Evolutionary conservation across 1,140 invertebrate species (phyloP), one percentile per base, ranked within the genome.

Genomic region (Mycetomoellerius zeteki): DNA sequence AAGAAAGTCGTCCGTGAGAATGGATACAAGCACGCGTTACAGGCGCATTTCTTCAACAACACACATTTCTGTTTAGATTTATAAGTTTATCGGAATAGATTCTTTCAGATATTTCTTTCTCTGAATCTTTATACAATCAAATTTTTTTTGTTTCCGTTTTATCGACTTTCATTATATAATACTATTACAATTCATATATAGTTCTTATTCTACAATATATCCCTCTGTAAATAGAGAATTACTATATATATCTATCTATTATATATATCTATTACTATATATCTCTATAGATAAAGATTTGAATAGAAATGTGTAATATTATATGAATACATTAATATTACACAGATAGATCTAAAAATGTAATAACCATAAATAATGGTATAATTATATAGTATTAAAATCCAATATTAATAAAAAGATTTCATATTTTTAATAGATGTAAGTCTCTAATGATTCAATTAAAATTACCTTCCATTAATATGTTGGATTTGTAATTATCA

Each of bases 1-100:
- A 73, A 54, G 24, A 72, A 60, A 72, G 24, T 47, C 8, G 19
- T 33, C 37, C 78, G 24, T 71, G 47, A 71, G 50, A 80, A 80
- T 67, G 27, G 64, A 80, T 21, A 67, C 75, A 14, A 33, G 24
- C 47, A 8, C 33, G 6, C 33, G 33, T 37, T 7, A 37, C 6
- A 37, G 6, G 8, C 21, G 19, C 24, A 19, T 30, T 21, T 62
- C 10, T 76, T 60, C 16, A 24, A 33, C n/a, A n/a, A n/a, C n/a
- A n/a, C n/a, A n/a, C 4, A 24, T 73, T 56, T 75, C n/a, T 24
- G 12, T 58, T 43, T n/a, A 75, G n/a, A 58, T 16, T 73, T 27
- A 14, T 73, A 56, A 16, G 37, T 12, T 69, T 69, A 50, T 1
- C 2, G 6, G 6, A 69, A 58, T 37, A 16, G 30, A 75, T 60